phyloP scores from a whole-genome alignment of 2,888 invertebrate species.

The Andrena chrysosceles region DNA sequence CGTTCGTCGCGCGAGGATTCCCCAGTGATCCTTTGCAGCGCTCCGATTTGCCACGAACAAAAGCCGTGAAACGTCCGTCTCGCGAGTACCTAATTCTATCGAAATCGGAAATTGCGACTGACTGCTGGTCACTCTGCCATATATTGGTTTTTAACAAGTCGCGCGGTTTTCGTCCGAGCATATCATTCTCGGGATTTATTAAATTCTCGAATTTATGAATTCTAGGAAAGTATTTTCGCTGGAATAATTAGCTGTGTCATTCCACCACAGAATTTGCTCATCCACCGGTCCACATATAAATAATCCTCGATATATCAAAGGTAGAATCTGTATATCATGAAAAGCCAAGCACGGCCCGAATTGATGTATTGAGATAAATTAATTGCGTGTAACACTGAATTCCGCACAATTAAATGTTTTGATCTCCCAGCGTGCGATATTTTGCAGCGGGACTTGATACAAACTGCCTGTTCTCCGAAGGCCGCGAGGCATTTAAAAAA shows the following conservation, averaged over 20 bases:
- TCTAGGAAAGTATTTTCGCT: neutral
- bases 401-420: neutral
- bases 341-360: neutral
- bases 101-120: neutral
- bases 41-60: conserved; percentile 1
- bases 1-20: conserved; percentile 1
- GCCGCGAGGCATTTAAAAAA: neutral
- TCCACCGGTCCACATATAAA: neutral
- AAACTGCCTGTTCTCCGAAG: neutral
- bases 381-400: neutral
- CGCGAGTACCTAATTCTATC: neutral
- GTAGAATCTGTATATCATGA: neutral
- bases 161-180: neutral
- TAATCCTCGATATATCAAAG: neutral
- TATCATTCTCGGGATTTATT: neutral
- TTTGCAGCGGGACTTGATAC: neutral
- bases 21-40: neutral
- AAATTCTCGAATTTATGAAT: neutral
- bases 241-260: neutral
- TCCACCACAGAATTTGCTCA: neutral
- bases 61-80: neutral
- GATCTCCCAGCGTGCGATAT: neutral
- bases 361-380: neutral
- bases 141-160: neutral
- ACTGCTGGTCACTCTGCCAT: neutral